These are phyloP conservation scores for Anthopleura sola DNA, from an alignment of 64 coral and sea anemone species.

Conservation along the genomic window DNA sequence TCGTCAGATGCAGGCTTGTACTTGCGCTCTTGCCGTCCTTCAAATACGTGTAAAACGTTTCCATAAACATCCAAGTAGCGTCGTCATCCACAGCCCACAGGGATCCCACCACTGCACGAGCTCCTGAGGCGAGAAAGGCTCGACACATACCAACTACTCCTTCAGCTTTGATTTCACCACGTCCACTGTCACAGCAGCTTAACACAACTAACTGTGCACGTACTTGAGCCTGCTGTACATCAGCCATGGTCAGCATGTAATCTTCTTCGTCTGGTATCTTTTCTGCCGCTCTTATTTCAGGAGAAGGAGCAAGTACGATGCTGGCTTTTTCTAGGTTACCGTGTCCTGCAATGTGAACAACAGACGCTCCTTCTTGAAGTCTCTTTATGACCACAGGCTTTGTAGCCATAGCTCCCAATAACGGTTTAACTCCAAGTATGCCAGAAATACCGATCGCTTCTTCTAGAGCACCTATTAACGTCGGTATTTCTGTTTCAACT, in stretches of 20 bases:
- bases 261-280: slow-evolving; percentile 24
- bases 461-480: background rate
- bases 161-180: slow-evolving; percentile 39
- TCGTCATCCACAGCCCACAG: slow-evolving; percentile 37
- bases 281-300: no score
- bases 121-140: no score
- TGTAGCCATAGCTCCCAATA: slow-evolving; percentile 24
- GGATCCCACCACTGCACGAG: background rate
- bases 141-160: slow-evolving; percentile 5
- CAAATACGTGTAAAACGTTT: slow-evolving; percentile 41
- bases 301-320: slow-evolving; percentile 36
- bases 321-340: slow-evolving; percentile 27
- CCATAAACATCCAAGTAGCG: slow-evolving; percentile 41
- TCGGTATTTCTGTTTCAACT: background rate
- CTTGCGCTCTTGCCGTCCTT: slow-evolving; percentile 35
- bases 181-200: slow-evolving; percentile 45
- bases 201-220: slow-evolving; percentile 37
- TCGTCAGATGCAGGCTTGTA: slow-evolving; percentile 23
- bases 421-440: background rate
- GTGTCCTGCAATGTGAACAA: slow-evolving; percentile 52
- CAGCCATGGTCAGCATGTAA: slow-evolving; percentile 46
- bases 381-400: slow-evolving; percentile 25
- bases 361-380: slow-evolving; percentile 15
- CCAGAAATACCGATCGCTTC: slow-evolving; percentile 5
- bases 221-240: slow-evolving; percentile 26